Evolutionary conservation across 1,140 invertebrate species (phyloP), one percentile per base, ranked within the genome.

Genomic region (Daktulosphaira vitifoliae): DNA sequence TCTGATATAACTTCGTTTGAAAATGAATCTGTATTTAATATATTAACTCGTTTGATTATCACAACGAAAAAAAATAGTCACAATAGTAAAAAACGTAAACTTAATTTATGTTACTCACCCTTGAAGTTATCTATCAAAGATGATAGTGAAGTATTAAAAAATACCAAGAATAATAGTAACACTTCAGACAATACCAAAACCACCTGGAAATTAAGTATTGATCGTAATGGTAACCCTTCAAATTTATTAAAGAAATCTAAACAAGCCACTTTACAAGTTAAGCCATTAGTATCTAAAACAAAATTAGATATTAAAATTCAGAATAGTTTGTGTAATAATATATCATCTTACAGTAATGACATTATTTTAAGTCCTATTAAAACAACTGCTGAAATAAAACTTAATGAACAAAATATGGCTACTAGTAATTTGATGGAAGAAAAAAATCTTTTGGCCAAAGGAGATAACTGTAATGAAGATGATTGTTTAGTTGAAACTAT

Each of bases 51-150:
- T 29, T 62, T 18, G 42, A 46, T 62, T 22, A 6, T 15, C 18
- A 46, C 56, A 2, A 18, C 42, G 29, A 33, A 48, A 7, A 62
- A 29, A 48, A 48, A 62, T 33, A 18, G 15, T 42, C 15, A 26
- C 11, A 5, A 18, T 23, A 7, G 9, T 13, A 62, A 48, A 15
- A 62, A 62, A 62, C 42, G 56, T 29, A 62, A 62, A 62, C 6
- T 62, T 20, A 26, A 29, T 33, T 29, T 23, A 15, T 59, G 23
- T 7, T 62, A 62, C 29, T 62, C 56, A n/a, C 56, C 56, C 20
- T 42, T 62, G 18, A 62, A 62, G n/a, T 62, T 62, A 20, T 46
- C 42, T 20, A 38, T 62, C 7, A 62, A 62, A 22, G 56, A 62
- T 29, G 26, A 46, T 22, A 48, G 20, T 48, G 56, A 48, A 9